Evolutionary conservation across 2,888 invertebrate genomes (phyloP), one percentile per base, ranked within the genome.

Genomic region (Tetheella fluctuosa): DNA sequence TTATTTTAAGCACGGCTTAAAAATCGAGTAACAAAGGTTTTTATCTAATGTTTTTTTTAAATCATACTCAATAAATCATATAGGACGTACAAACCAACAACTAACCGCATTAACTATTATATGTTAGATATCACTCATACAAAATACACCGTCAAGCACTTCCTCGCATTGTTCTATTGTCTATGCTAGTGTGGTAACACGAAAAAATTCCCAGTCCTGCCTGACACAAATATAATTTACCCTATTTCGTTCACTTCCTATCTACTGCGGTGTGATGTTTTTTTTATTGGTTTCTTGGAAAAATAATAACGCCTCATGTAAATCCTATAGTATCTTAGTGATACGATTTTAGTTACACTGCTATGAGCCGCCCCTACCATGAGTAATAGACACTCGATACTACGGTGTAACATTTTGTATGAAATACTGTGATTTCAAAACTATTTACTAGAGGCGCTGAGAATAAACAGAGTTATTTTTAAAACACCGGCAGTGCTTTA

Each of bases 121-220:
- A 42, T 10, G 48, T 20, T 48, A 20, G 20, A 48, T 48, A 48
- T 48, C 17, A 20, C 48, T 48, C 42, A 20, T 48, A 48, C 10
- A 20, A 48, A 55, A 55, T 55, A 23, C 20, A 34, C 34, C 20
- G 20, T 48, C 48, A 28, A 52, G 54, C 54, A 65, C 69, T 77
- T 80, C 80, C 79, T 75, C 23, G 70, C 78, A 81, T 80, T 81
- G 79, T 79, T 75, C 73, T 71, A 76, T 80, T 79, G 77, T 79
- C 39, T 67, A 37, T 58, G 58, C 52, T 52, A 61, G 48, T 55
- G 54, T 57, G 25, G 23, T 37, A 42, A 34, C 58, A 59, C 57
- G 53, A 53, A 61, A 57, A 57, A 57, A 52, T 55, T 52, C 59
- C 59, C 54, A 34, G 20, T 37, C 20, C 13, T 37, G 55, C 20